Evolutionary conservation across 1,140 invertebrate genomes (phyloP).

Genomic region (Aricia agestis): DNA sequence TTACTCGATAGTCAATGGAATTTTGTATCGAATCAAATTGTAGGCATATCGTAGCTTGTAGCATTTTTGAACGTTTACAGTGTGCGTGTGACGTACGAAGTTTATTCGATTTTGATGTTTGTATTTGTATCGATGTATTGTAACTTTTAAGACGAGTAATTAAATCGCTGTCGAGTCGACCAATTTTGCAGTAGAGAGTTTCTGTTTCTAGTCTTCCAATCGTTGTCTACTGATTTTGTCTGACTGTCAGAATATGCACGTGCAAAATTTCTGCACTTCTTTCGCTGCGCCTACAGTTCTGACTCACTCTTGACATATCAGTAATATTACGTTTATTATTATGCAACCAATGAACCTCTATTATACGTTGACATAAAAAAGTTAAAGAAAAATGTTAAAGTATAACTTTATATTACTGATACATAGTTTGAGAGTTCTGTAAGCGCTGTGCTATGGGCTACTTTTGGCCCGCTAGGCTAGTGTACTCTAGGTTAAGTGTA

Average conservation of each 20-base stretch:
- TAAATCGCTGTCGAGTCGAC: slow-evolving; percentile 1
- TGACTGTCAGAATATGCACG: no score
- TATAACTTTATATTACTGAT: no score
- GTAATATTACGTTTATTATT: no score
- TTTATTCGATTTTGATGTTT: not conserved
- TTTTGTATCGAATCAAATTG: not conserved
- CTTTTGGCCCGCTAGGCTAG: not conserved
- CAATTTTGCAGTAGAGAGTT: slow-evolving; percentile 13
- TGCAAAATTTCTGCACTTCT: not conserved
- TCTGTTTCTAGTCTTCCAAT: not conserved
- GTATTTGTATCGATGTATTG: not conserved
- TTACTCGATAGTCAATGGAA: not conserved
- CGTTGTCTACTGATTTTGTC: not conserved
- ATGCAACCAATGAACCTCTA: no score
- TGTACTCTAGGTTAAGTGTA: not conserved
- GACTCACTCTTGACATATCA: no score
- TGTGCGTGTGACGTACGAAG: slow-evolving; percentile 7
- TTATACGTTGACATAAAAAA: no score
- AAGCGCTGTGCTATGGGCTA: not conserved
- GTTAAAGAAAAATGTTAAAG: no score
- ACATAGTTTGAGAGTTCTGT: no score
- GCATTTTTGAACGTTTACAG: not conserved
- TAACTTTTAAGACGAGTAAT: not conserved
- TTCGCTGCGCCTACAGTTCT: no score
- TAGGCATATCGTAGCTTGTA: not conserved